Evolutionary conservation across 35 echinoderm and acorn worm species (phyloP).

Genomic region (Acanthaster planci): DNA sequence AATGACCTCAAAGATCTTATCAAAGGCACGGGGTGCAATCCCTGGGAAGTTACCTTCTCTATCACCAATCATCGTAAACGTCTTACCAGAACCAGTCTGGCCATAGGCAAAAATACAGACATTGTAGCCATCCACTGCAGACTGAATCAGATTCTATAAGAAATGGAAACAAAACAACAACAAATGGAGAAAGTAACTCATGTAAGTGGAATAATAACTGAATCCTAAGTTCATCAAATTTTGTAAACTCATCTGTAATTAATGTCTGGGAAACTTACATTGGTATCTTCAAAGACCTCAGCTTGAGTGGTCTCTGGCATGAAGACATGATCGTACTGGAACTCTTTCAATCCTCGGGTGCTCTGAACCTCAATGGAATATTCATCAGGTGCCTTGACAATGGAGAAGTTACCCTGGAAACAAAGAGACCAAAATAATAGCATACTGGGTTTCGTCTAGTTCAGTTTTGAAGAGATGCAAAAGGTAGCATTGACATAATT

Average conservation of each 20-base stretch:
- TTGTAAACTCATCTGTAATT: background rate
- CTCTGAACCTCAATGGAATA: constrained; percentile 78
- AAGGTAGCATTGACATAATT: too few species aligned
- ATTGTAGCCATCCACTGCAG: constrained; percentile 98
- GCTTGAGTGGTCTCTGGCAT: constrained; percentile 78
- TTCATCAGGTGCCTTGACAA: constrained; percentile 94
- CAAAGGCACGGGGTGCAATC: constrained; percentile 92
- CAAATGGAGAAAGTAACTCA: too few species aligned
- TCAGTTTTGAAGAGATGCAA: too few species aligned
- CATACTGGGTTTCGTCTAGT: too few species aligned
- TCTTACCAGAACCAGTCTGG: constrained; percentile 98
- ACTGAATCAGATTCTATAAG: constrained; percentile 84
- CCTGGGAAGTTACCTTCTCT: constrained; percentile 83
- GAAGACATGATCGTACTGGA: constrained; percentile 98
- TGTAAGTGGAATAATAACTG: too few species aligned
- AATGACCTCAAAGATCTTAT: constrained; percentile 84
- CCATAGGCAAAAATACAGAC: constrained; percentile 99
- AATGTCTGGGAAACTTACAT: constrained; percentile 71
- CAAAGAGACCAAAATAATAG: background rate
- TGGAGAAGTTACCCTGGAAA: constrained; percentile 73
- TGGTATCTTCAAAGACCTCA: constrained; percentile 94
- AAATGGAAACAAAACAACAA: constrained; percentile 27
- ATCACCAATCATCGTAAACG: constrained; percentile 98
- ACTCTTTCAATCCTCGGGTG: constrained; percentile 84
- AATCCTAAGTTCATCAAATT: too few species aligned